Conservation (phyloP, 2,113 vertebrate genomes). For the Eolophus roseicapilla region DNA sequence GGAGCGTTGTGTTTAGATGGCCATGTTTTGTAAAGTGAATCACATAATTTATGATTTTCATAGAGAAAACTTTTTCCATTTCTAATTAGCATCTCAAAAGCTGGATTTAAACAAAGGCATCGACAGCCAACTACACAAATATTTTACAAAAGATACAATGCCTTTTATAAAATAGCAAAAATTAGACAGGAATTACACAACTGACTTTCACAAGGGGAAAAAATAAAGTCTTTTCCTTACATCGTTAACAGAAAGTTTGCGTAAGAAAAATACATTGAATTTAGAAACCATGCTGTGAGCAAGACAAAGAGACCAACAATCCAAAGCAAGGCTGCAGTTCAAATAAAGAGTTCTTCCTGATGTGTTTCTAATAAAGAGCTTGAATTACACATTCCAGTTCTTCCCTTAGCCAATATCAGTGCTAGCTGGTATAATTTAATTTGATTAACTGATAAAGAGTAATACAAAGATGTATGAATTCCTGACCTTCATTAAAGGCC, state of each 20-base stretch:
- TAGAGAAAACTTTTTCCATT: background rate
- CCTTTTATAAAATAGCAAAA: slow-evolving; percentile 52
- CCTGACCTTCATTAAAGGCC: background rate
- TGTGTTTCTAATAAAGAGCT: background rate
- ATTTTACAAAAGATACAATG: slow-evolving; percentile 61
- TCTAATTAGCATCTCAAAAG: slow-evolving; percentile 67
- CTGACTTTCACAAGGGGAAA: background rate
- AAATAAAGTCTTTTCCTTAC: background rate
- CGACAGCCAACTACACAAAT: slow-evolving; percentile 54
- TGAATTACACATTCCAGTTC: background rate
- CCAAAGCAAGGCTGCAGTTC: background rate
- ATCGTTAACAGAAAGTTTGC: background rate
- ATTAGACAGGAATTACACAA: background rate
- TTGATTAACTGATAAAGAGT: background rate
- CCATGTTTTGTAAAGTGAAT: background rate
- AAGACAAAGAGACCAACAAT: background rate
- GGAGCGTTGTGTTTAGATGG: background rate
- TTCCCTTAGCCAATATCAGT: background rate
- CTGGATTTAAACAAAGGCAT: slow-evolving; percentile 62
- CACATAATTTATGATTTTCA: background rate
- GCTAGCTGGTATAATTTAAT: background rate
- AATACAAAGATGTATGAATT: background rate
- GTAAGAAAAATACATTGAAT: background rate
- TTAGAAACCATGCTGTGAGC: background rate
- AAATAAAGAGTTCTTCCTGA: background rate